These are phyloP conservation scores for Tenualosa thibaudeaui DNA, from an alignment of 2,797 vertebrate species.

Conservation along the genomic window DNA sequence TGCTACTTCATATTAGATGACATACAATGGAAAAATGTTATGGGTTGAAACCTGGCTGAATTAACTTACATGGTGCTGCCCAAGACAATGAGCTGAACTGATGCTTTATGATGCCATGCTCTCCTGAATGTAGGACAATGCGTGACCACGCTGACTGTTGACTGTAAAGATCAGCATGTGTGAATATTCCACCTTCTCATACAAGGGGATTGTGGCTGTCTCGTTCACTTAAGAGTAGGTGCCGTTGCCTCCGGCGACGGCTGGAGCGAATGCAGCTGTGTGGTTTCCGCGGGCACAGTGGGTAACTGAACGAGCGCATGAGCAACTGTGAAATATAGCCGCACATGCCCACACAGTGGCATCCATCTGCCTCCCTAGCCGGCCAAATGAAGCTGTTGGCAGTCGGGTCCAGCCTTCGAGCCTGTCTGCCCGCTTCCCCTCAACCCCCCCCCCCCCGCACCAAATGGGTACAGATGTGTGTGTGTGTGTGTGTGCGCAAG, in stretches of 20 bases:
- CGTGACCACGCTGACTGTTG: neutral
- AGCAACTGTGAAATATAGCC: neutral
- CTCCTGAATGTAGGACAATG: neutral
- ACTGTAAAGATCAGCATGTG: neutral
- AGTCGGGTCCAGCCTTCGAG: neutral
- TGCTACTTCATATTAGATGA: neutral
- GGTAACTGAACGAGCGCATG: neutral
- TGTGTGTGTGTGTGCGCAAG: neutral
- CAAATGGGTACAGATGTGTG: neutral
- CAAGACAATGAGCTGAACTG: neutral
- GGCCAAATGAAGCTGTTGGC: slow-evolving; percentile 6
- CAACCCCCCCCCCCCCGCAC: neutral
- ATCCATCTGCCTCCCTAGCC: neutral
- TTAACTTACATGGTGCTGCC: neutral
- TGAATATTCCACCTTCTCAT: neutral
- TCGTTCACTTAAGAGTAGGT: neutral
- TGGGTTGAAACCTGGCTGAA: neutral
- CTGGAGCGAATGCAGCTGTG: neutral
- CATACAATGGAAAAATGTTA: neutral
- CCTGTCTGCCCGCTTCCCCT: neutral
- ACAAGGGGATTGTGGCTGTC: neutral
- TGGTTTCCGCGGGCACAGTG: neutral
- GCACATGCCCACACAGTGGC: neutral
- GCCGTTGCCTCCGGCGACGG: neutral
- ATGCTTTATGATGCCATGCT: neutral